These are phyloP conservation scores for Drosophila colorata DNA, from an alignment of 2,888 invertebrate species.

Conservation along the genomic window DNA sequence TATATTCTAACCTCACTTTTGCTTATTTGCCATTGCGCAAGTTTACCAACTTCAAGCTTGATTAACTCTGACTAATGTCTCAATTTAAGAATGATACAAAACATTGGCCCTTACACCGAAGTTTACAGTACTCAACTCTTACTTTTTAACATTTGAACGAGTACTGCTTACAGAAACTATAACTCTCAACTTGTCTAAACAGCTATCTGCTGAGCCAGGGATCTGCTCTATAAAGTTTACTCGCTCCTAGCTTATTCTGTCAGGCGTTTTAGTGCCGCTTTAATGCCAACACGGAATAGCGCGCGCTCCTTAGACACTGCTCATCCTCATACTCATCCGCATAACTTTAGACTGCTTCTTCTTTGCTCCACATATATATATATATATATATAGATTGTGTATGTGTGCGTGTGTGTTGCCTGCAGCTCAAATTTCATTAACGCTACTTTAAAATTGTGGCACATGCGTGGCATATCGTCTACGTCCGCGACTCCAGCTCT, in stretches of 20 bases:
- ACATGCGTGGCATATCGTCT: constrained; percentile 64
- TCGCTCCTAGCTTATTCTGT: constrained; percentile 49
- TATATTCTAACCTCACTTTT: not conserved
- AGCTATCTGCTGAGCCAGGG: constrained; percentile 48
- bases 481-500: constrained; percentile 34
- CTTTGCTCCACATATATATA: not conserved
- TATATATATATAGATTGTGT: not conserved
- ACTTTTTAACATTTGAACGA: constrained; percentile 47
- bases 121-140: constrained; percentile 22
- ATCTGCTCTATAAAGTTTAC: constrained; percentile 55
- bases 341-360: constrained; percentile 12
- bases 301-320: constrained; percentile 2
- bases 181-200: constrained; percentile 54
- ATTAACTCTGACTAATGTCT: constrained; percentile 12
- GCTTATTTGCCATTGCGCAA: not conserved
- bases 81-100: constrained; percentile 9
- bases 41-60: constrained; percentile 3
- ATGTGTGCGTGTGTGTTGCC: constrained; percentile 20
- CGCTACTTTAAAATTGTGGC: constrained; percentile 73
- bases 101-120: constrained; percentile 2
- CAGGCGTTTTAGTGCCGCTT: constrained; percentile 41
- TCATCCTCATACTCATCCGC: constrained; percentile 11
- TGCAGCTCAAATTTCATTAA: constrained; percentile 72
- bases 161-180: constrained; percentile 35
- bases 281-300: constrained; percentile 14